Evolutionary conservation across 92 coral and sea anemone species (phyloP), one percentile per base, ranked within the genome.

Genomic region (Phenganax subtilis): DNA sequence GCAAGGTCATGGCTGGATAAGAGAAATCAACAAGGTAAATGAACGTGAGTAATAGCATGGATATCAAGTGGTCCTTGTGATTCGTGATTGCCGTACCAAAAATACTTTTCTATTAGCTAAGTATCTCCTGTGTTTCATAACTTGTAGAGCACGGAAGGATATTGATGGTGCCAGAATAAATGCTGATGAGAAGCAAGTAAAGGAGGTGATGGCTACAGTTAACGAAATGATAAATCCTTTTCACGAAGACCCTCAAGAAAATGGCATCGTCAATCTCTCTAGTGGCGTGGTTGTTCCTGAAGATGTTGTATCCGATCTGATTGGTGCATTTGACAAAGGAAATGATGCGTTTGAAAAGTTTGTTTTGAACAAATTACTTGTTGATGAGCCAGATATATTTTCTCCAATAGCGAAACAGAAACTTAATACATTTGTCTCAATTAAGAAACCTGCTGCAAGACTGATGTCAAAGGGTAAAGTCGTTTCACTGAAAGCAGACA

Each of bases 381-480:
- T 77, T 70, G 71, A 77, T n/a, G 81, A 77, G 60, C 81, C 81
- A 25, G 81, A 77, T 59, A 61, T 77, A 77, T 77, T 77, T 77
- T 10, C 11, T 9, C 54, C 81, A 6, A 77, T 77, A 2, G 7
- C 81, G 0, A 77, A 77, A 27, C 54, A 25, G 81, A 77, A 77
- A 61, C 81, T 77, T 20, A 77, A 77, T 60, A 77, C 81, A 57
- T 77, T 77, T 25, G 69, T n/a, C 7, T 25, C 81, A 44, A 25
- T 27, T 25, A 77, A 77, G 54, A 77, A 77, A 70, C 51, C 81
- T 8, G 70, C 31, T 9, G 55, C 80, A 57, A 1, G 63, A 27
- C 54, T 61, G 6, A 77, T 71, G 9, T 77, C 81, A 27, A 77
- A 77, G 70, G 71, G 81, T 77, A 71, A 77, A 60, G 52, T 77